Base-by-base conservation (phyloP, 2,888 invertebrate species). In the Coelinius sp. region DNA sequence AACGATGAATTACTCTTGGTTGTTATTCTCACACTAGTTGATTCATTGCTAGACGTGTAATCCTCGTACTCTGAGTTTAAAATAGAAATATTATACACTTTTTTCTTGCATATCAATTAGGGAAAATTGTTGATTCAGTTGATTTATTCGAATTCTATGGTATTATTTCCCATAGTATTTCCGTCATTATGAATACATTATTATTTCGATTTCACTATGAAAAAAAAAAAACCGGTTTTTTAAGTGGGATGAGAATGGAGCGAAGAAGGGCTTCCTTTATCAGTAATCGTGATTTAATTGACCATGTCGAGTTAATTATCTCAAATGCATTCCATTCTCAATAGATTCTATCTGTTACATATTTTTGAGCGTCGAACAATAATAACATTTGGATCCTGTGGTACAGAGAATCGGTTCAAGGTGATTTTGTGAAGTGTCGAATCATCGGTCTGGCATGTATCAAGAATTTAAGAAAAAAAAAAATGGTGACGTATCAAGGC, bases 401-500 rank as follows among this genome's bases (percentile, higher is more conserved):
- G 25, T 10, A 25, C 14, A 17, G 59, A 35, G 59, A 35, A 59
- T 35, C 31, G 22, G 59, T 59, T 31, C 59, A 59, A 31, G 59
- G 31, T 53, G 25, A 27, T 49, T 20, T 31, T n/a, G 17, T 1
- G 24, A 25, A n/a, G 7, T 31, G 35, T 20, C 17, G 7, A 59
- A 59, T 31, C 27, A 59, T 53, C 53, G 10, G 59, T 31, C 25
- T 66, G 25, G 66, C 8, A 49, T 66, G 49, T 25, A 25, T 31
- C 27, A 46, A 38, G 14, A 14, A 44, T n/a, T n/a, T n/a, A n/a
- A n/a, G n/a, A 67, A 17, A 31, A 3, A 3, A 35, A 69, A 44
- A 27, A 27, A 41, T 67, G 22, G 14, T 65, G 71, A 68, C 74
- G 41, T 73, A 73, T 73, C 74, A 71, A 52, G 76, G 71, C 5